Evolutionary conservation across 2,888 invertebrate genomes (phyloP).

Genomic region (Drosophila austrosaltans): DNA sequence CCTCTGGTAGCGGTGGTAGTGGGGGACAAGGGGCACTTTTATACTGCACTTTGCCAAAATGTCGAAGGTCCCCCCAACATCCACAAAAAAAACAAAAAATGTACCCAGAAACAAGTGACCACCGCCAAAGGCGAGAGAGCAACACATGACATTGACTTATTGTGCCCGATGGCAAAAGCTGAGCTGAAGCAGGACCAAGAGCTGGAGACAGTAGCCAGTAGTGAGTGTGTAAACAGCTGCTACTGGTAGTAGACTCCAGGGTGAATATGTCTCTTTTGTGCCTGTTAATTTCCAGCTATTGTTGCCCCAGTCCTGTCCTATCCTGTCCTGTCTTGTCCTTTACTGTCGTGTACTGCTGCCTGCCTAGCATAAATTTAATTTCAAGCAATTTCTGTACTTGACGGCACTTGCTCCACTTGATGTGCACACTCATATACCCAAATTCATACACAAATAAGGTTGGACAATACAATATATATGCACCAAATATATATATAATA

Average conservation of each 20-base stretch:
- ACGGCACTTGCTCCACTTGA: conserved; percentile 49
- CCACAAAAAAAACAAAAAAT: background rate
- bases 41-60: conserved; percentile 7
- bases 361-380: conserved; percentile 73
- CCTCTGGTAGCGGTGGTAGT: conserved; percentile 25
- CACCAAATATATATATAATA: background rate
- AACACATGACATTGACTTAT: conserved; percentile 61
- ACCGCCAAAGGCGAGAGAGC: background rate
- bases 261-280: conserved; percentile 63
- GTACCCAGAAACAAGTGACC: background rate
- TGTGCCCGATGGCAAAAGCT: conserved; percentile 39
- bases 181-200: conserved; percentile 14
- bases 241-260: conserved; percentile 34
- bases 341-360: conserved; percentile 3
- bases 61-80: background rate
- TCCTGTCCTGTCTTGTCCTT: background rate
- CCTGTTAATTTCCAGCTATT: conserved; percentile 75
- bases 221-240: conserved; percentile 30
- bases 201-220: conserved; percentile 21
- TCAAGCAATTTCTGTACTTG: conserved; percentile 70
- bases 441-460: background rate
- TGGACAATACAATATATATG: background rate
- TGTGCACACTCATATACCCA: conserved; percentile 10
- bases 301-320: background rate
- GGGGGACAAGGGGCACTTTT: background rate